Percentiles rank a stretch among this genome's conserved stretches.
phyloP scores from a whole-genome alignment of 2,797 vertebrate genomes.

The Xiphorhynchus erythropygius region DNA sequence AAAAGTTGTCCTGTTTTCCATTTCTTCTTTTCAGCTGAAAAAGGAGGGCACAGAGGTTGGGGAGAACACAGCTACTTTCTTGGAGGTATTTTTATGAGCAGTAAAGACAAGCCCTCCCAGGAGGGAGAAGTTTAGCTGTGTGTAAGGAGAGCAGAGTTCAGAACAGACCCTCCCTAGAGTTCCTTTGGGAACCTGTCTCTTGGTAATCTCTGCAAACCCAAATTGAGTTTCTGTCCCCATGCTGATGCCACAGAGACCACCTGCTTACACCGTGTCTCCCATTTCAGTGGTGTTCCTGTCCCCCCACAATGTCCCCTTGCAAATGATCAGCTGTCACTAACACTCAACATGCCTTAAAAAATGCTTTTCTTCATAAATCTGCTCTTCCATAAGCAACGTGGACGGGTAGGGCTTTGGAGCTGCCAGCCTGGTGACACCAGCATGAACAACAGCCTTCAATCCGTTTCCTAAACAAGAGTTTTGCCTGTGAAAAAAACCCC shows the following conservation, averaged over 20 bases:
- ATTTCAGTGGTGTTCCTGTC: neutral
- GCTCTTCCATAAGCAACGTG: neutral
- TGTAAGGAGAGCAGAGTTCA: neutral
- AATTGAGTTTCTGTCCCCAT: neutral
- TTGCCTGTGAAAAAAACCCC: neutral
- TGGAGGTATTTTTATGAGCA: neutral
- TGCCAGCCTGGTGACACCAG: neutral
- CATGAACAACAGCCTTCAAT: neutral
- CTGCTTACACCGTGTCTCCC: neutral
- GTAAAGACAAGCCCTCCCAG: neutral
- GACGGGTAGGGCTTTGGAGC: neutral
- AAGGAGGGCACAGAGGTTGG: neutral
- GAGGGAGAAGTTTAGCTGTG: neutral
- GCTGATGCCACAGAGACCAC: neutral
- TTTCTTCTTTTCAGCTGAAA: neutral
- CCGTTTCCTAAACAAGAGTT: neutral
- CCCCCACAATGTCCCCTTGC: neutral
- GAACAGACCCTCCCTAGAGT: neutral
- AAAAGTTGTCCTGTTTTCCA: constrained; percentile 9
- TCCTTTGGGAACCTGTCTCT: neutral
- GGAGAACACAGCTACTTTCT: neutral
- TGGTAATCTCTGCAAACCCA: neutral
- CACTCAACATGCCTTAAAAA: neutral
- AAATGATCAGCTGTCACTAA: neutral
- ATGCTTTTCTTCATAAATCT: neutral